These are phyloP conservation scores for Drosophila meridiana DNA, from an alignment of 2,888 invertebrate species.

Conservation along the genomic window DNA sequence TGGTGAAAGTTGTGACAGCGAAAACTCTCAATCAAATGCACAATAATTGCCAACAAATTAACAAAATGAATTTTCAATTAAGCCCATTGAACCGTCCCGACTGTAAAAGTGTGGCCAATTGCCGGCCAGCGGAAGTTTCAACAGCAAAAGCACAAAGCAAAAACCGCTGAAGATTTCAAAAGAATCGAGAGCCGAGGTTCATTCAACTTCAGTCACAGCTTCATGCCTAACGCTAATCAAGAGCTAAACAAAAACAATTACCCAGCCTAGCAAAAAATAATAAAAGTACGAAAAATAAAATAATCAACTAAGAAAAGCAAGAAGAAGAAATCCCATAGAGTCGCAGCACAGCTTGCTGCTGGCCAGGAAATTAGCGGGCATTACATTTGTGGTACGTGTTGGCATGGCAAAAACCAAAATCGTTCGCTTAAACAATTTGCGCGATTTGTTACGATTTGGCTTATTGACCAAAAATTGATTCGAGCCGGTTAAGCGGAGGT, in stretches of 20 bases:
- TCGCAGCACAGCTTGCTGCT: conserved; percentile 10
- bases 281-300: not conserved
- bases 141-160: conserved; percentile 33
- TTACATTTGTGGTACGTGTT: conserved; percentile 48
- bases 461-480: conserved; percentile 41
- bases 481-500: conserved; percentile 31
- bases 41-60: conserved; percentile 65
- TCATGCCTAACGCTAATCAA: conserved; percentile 47
- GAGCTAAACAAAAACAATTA: conserved; percentile 54
- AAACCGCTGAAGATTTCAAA: conserved; percentile 55
- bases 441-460: conserved; percentile 40
- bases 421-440: conserved; percentile 29
- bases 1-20: conserved; percentile 60
- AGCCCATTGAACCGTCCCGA: conserved; percentile 32
- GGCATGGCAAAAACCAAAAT: conserved; percentile 33
- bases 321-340: not conserved
- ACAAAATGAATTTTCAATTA: conserved; percentile 64
- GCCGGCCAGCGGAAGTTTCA: conserved; percentile 55
- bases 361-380: conserved; percentile 50
- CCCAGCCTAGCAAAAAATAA: conserved; percentile 8
- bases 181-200: conserved; percentile 51
- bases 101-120: conserved; percentile 60
- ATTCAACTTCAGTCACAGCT: conserved; percentile 43
- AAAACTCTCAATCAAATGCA: conserved; percentile 52
- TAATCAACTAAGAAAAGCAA: not conserved